Evolutionary conservation across 53 echinoderm and acorn worm genomes (phyloP).

Genomic region (Stichopus horrens): DNA sequence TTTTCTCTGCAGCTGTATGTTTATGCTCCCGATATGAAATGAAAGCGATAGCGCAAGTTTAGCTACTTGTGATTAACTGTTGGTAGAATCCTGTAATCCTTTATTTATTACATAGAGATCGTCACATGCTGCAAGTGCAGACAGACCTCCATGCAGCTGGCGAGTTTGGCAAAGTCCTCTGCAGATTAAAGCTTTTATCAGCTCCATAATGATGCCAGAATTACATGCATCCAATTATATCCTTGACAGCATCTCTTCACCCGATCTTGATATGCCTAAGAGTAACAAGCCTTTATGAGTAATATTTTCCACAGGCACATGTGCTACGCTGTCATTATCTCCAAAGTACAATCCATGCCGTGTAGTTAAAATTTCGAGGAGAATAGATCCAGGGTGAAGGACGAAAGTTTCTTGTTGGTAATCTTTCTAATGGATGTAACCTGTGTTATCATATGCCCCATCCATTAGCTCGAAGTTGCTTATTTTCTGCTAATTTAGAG

Average conservation of each 20-base stretch:
- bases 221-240: neutral
- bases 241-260: neutral
- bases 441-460: no score
- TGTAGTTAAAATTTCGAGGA: no score
- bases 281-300: no score
- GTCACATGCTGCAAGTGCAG: neutral
- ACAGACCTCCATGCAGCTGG: neutral
- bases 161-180: neutral
- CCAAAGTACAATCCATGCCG: no score
- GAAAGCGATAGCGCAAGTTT: neutral
- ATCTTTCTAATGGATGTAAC: no score
- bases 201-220: neutral
- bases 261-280: neutral
- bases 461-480: no score
- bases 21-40: neutral
- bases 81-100: neutral
- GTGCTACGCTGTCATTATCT: no score
- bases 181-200: neutral
- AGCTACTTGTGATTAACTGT: neutral
- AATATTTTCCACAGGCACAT: no score
- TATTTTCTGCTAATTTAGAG: no score
- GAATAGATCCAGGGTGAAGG: no score
- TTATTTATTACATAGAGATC: neutral
- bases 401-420: no score
- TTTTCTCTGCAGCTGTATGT: neutral